Evolutionary conservation across 2,113 vertebrate species (phyloP).

Genomic region (Grammatotria lemairii): DNA sequence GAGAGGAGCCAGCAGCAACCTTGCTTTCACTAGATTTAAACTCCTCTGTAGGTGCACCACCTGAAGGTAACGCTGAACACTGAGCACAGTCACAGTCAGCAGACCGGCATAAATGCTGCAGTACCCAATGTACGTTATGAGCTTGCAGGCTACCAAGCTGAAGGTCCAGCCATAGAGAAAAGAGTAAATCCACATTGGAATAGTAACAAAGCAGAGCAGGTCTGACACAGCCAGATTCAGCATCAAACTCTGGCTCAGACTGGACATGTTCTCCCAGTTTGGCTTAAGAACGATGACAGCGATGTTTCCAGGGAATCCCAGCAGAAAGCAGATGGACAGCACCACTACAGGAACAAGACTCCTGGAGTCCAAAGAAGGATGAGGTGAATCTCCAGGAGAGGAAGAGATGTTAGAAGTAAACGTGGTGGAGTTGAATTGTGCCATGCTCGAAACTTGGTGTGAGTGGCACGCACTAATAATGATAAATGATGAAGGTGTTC

Average conservation of each 20-base stretch:
- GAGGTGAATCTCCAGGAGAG: neutral
- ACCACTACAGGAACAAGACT: neutral
- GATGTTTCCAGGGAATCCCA: conserved; percentile 27
- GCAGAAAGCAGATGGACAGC: neutral
- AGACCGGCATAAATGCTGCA: neutral
- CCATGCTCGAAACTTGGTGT: neutral
- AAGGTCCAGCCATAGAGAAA: neutral
- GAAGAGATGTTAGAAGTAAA: neutral
- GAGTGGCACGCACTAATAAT: fast-evolving
- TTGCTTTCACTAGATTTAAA: neutral
- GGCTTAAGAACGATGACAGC: neutral
- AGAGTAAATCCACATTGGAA: conserved; percentile 9
- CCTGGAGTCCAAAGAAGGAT: neutral
- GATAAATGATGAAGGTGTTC: neutral
- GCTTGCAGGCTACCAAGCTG: neutral
- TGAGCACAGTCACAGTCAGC: neutral
- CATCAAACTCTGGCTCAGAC: neutral
- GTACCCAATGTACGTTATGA: neutral
- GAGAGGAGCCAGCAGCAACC: neutral
- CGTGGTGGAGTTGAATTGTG: neutral
- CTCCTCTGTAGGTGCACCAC: neutral
- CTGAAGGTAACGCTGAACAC: neutral
- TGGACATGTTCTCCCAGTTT: neutral
- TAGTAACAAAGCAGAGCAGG: neutral
- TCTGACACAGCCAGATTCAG: neutral